Base-by-base conservation (phyloP, 2,797 vertebrate genomes). In the Pangasius macronema region DNA sequence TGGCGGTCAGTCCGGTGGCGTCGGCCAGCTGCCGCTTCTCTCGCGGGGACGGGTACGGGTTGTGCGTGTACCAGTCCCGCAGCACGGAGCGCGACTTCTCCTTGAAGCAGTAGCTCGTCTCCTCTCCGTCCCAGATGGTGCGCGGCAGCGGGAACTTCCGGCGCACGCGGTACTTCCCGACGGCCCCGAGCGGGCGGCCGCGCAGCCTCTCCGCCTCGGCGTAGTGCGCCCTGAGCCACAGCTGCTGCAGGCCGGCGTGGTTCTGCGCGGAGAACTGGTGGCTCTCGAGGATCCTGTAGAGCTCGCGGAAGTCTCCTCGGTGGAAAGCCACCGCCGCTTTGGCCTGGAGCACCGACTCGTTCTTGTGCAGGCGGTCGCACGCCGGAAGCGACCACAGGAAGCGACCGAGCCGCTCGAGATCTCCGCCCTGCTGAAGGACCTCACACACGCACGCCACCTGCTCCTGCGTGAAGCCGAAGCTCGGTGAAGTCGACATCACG, bases 71-170 rank as follows among this genome's bases (percentile, higher is more conserved):
- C 84, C 98, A 96, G 95, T 99, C 98, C 95, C 98, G 98, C 90
- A 99, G 97, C 91, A 97, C 98, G 96, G 97, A 98, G 93, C 97
- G 97, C 94, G 99, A 99, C 98, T 94, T 98, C 98, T 20, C 98
- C 94, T 99, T 99, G 95, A 99, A 99, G 95, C 98, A 99, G 94
- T 99, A 99, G 98, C 97, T 94, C 68, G 97, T 99, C 96, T 99
- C 98, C 95, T 99, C 98, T 88, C 98, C 98, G 96, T 99, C 98
- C 98, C 98, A 99, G 94, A 99, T 99, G 93, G 98, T 99, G 93
- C 98, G 96, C 88, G 98, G 98, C 91, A 99, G 94, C 84, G 98
- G 98, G 93, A 97, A 99, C 95, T 99, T 99, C 94, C 98, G 97
- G 92, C 98, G 95, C 89, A 99, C 96, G 91, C 98, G 95, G 95